Conservation (phyloP, 1,140 invertebrate species). For the Penaeus chinensis region DNA sequence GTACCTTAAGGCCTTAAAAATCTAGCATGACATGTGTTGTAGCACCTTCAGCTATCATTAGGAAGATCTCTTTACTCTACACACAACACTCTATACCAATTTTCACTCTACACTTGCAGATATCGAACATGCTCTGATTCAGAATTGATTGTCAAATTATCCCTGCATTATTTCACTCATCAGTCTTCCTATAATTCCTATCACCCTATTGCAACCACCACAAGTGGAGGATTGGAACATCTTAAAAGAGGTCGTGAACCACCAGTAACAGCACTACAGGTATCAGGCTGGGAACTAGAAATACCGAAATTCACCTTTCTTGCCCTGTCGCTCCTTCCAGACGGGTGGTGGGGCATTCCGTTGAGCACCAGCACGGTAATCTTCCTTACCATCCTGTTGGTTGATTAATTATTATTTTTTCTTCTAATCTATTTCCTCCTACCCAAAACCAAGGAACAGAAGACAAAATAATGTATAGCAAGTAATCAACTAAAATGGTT, state of each 20-base stretch:
- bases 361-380: conserved; percentile 52
- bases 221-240: no score
- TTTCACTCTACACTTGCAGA: no score
- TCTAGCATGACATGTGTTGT: background rate
- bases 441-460: background rate
- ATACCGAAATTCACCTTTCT: conserved; percentile 96
- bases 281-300: conserved; percentile 73
- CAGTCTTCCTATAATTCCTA: no score
- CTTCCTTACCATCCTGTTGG: conserved; percentile 46
- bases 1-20: conserved; percentile 8
- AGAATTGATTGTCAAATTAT: no score
- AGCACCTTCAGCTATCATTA: background rate
- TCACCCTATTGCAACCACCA: no score
- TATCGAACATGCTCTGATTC: no score
- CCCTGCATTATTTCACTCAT: no score
- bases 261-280: conserved; percentile 10
- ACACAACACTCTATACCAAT: no score
- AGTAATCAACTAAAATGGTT: background rate
- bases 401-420: background rate
- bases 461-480: background rate
- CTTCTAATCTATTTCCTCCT: no score
- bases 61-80: no score
- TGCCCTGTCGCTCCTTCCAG: conserved; percentile 87
- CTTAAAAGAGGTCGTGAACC: conserved; percentile 8
- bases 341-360: conserved; percentile 70